Evolutionary conservation across 30 jellyfish, hydroid and myxozoan genomes (phyloP), one percentile per base, ranked within the genome.

Genomic region (Hydractinia echinata): DNA sequence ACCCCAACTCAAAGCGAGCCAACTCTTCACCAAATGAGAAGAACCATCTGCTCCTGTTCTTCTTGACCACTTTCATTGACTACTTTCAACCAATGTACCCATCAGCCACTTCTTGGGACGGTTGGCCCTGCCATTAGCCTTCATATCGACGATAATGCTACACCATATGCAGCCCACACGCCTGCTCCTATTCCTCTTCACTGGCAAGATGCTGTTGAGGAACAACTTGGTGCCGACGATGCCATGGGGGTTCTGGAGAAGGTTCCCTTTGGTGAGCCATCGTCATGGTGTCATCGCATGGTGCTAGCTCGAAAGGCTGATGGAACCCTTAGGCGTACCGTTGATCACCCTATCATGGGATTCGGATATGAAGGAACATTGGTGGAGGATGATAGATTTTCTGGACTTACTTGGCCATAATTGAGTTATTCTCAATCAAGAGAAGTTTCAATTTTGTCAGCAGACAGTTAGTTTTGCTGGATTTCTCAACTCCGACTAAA

Each of bases 271-370:
- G 78, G 78, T 67, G 78, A 67, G 51, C 51, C 78, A 10, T 15
- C 51, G 50, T 10, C 78, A 11, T 67, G 78, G 78, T 67, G 78
- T 21, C 78, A 67, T 48, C 20, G 51, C 14, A 67, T 67, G 78
- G 1, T 67, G 14, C n/a, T 67, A 16, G 1, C 1, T 67, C 51
- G 51, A 16, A 67, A 67, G 51, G 14, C 3, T 10, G 78, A 67
- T 67, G 78, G 78, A 0, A 67, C 78, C 4, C 4, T 4, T 10
- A 67, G 78, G 21, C 78, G 50, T 20, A 67, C 78, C 50, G 78
- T 67, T 13, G 78, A 67, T 20, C 50, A n/a, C n/a, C n/a, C n/a
- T n/a, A n/a, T n/a, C n/a, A n/a, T n/a, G n/a, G n/a, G n/a, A n/a
- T n/a, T n/a, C n/a, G n/a, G n/a, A n/a, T n/a, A n/a, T n/a, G n/a